phyloP scores from a whole-genome alignment of 2,113 vertebrate species.

The Anser cygnoides region DNA sequence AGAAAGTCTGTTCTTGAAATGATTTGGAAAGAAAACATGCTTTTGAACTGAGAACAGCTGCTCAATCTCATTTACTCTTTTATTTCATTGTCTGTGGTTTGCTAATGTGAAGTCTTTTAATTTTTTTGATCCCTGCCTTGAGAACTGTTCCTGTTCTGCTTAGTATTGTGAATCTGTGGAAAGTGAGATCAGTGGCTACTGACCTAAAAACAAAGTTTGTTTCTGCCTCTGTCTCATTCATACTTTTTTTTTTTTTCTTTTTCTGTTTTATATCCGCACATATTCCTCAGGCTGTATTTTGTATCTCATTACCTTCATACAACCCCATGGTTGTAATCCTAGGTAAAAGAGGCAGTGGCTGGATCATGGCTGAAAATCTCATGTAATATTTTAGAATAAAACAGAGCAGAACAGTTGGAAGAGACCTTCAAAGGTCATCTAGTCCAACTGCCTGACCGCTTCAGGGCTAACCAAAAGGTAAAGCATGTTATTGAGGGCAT shows the following conservation, averaged over 20 bases:
- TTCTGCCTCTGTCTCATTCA: neutral
- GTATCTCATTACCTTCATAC: neutral
- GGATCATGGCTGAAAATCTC: neutral
- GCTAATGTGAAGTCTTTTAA: neutral
- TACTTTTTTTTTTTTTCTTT: neutral
- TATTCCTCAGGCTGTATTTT: neutral
- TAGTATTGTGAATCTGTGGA: neutral
- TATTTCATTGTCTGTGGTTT: neutral
- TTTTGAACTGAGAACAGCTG: conserved; percentile 52
- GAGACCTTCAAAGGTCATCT: neutral
- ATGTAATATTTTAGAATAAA: neutral
- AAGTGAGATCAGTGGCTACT: neutral
- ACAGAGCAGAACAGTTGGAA: neutral
- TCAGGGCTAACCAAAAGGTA: neutral
- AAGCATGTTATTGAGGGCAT: neutral
- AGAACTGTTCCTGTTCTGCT: neutral
- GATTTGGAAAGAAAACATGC: conserved; percentile 4
- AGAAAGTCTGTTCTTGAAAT: conserved; percentile 50
- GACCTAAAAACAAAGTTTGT: neutral
- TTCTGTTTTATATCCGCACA: neutral
- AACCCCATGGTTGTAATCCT: neutral
- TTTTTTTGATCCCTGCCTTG: neutral
- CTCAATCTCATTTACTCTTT: conserved; percentile 12
- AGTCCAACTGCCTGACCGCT: neutral
- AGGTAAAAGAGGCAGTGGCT: neutral